Conservation (phyloP, 2,888 invertebrate species). For the Mesorhabditis sp. region DNA sequence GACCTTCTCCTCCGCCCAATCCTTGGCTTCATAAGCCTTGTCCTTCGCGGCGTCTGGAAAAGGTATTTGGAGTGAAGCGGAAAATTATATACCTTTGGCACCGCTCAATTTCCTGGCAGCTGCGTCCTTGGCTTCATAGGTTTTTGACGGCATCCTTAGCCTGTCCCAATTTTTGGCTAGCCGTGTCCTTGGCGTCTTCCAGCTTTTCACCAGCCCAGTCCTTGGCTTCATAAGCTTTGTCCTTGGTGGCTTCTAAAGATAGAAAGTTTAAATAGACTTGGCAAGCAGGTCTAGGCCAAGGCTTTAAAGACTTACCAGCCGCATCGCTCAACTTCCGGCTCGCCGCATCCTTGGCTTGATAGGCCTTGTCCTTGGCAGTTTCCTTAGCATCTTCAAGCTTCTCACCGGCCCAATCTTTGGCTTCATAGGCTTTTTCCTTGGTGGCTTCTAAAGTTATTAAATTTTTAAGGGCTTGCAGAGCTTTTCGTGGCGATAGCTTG, state of each 20-base stretch:
- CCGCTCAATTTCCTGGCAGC: neutral
- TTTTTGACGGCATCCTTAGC: neutral
- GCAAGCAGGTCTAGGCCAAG: too few species aligned
- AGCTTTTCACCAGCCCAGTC: slow-evolving; percentile 1
- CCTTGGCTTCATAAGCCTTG: neutral
- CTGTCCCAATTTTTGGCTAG: too few species aligned
- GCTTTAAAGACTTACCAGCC: neutral
- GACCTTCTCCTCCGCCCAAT: neutral
- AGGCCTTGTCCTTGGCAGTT: neutral
- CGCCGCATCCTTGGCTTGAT: neutral
- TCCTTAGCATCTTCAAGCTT: neutral
- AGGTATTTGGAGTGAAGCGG: too few species aligned
- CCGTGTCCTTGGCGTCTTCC: neutral
- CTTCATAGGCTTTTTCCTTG: neutral
- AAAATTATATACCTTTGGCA: too few species aligned
- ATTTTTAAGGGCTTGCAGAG: neutral
- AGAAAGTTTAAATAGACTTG: neutral
- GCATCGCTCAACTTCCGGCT: slow-evolving; percentile 2
- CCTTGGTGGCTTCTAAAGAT: neutral
- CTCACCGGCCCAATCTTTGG: slow-evolving; percentile 1
- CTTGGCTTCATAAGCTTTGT: neutral
- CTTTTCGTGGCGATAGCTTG: neutral
- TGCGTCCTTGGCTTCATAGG: neutral
- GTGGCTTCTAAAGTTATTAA: neutral
- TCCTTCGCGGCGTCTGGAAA: too few species aligned